phyloP scores from a whole-genome alignment of 1,140 invertebrate genomes.

The Ylistrum balloti region DNA sequence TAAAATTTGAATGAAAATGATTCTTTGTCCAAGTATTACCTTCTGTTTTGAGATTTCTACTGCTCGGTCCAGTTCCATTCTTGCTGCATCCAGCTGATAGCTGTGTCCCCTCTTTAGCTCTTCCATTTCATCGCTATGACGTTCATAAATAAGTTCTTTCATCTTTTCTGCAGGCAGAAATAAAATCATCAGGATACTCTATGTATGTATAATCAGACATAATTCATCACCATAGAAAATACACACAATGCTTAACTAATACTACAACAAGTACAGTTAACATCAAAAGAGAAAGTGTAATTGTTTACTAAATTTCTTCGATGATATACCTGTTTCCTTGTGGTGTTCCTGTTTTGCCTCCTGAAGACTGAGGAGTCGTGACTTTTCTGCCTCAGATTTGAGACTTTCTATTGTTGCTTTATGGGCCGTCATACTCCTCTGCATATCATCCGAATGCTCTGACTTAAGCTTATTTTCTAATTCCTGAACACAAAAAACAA shows the following conservation, averaged over 20 bases:
- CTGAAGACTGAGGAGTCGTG: conserved; percentile 61
- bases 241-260: background rate
- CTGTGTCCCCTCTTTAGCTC: conserved; percentile 68
- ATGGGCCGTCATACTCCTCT: conserved; percentile 78
- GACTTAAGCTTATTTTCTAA: conserved; percentile 66
- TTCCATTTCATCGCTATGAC: conserved; percentile 72
- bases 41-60: conserved; percentile 81
- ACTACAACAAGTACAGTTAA: too few species aligned
- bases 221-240: too few species aligned
- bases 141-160: conserved; percentile 70
- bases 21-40: conserved; percentile 60
- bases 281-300: too few species aligned
- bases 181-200: background rate
- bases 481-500: conserved; percentile 69
- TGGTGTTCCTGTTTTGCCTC: conserved; percentile 62
- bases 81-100: conserved; percentile 74
- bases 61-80: conserved; percentile 80
- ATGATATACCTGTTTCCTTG: conserved; percentile 72
- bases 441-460: conserved; percentile 78
- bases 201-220: too few species aligned
- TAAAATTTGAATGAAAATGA: too few species aligned
- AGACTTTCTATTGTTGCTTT: conserved; percentile 71
- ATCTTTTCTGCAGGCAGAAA: conserved; percentile 68
- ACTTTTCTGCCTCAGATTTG: conserved; percentile 69
- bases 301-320: too few species aligned